Evolutionary conservation across 30 jellyfish, hydroid and myxozoan genomes (phyloP), one percentile per base, ranked within the genome.

Genomic region (Chrysaora quinquecirrha): DNA sequence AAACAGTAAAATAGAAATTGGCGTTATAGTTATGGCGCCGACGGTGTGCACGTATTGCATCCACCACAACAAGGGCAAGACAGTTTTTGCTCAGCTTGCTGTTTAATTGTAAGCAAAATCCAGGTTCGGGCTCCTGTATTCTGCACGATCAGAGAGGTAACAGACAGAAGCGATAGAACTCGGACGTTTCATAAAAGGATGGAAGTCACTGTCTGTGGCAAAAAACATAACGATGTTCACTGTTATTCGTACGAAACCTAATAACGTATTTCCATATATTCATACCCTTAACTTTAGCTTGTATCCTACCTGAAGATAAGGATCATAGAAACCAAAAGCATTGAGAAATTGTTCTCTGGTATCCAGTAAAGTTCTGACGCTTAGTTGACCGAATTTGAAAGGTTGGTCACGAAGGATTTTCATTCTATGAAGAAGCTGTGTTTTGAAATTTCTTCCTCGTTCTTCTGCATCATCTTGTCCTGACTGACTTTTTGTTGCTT

Each of bases 341-440:
- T 65, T 68, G 43, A 95, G 87, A 67, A 88, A 95, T 80, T 95
- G 99, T 30, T 87, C 97, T 46, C 97, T 75, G 9, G 97, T 78
- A 34, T 95, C 99, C 60, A 95, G 92, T 27, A 95, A 75, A 0
- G 96, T 78, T 52, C 97, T 71, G 1, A 95, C 97, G 0, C 96
- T 87, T 69, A 94, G 82, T 27, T 76, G 79, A 18, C 99, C 99
- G 76, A 94, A 87, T 24, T 84, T 73, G 86, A 77, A 94, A 9
- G 99, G 99, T 24, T 87, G 89, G 33, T 43, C 54, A 21, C 93
- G 93, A 18, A 94, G 75, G 1, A 50, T 30, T 20, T 83, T 50
- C 14, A 94, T 29, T 16, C 99, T 70, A 30, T 78, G 76, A 30
- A 94, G 49, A 46, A 87, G 87, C 64, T 76, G 86, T 2, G 68